Evolutionary conservation across 2,113 vertebrate genomes (phyloP).

Genomic region (Paralichthys olivaceus): DNA sequence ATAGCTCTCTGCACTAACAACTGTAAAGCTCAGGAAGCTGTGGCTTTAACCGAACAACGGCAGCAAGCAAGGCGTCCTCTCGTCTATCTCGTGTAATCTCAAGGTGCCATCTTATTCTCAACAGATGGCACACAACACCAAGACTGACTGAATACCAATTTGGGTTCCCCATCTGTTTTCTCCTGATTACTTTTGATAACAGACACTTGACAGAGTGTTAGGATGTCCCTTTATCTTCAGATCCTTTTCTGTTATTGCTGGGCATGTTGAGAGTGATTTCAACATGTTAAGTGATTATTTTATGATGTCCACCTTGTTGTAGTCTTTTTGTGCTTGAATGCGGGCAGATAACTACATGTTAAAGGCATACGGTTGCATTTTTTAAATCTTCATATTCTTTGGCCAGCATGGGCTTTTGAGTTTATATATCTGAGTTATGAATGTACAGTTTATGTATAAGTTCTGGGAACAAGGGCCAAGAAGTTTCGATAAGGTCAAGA

Average conservation of each 20-base stretch:
- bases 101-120: constrained; percentile 67
- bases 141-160: constrained; percentile 76
- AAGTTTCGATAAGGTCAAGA: constrained; percentile 16
- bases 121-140: constrained; percentile 77
- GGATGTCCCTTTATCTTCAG: constrained; percentile 42
- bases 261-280: constrained; percentile 20
- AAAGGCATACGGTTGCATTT: background rate
- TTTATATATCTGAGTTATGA: constrained; percentile 1
- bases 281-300: background rate
- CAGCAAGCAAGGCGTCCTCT: constrained; percentile 53
- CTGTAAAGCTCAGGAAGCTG: constrained; percentile 37
- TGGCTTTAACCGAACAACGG: constrained; percentile 45
- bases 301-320: constrained; percentile 1
- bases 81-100: constrained; percentile 69
- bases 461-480: background rate
- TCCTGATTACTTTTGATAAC: constrained; percentile 61
- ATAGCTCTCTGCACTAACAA: constrained; percentile 34
- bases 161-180: constrained; percentile 76
- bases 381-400: background rate
- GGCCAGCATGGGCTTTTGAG: background rate
- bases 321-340: background rate
- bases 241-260: constrained; percentile 29
- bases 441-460: background rate
- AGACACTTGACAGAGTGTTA: constrained; percentile 47
- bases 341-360: background rate